A percentile compares a stretch with the other conserved stretches of the same genome.
Conservation (phyloP, 2,888 invertebrate species). For the Philereme transversata region DNA sequence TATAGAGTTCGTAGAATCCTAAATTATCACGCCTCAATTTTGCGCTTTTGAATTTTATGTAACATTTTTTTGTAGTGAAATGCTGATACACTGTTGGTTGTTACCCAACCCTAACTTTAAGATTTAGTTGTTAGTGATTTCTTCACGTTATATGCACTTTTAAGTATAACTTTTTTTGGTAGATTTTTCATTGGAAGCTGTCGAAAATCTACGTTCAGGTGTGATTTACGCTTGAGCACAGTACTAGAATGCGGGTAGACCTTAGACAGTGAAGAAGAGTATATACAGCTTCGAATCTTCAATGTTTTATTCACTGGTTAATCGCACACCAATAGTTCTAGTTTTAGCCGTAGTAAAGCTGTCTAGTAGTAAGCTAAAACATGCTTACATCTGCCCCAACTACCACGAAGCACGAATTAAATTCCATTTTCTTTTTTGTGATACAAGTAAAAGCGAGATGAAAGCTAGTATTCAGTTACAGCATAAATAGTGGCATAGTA, state of each 20-base stretch:
- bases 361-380: slow-evolving; percentile 29
- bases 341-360: slow-evolving; percentile 15
- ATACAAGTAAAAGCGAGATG: slow-evolving; percentile 28
- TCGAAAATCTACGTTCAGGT: no score
- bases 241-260: no score
- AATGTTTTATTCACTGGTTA: slow-evolving; percentile 7
- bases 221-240: no score
- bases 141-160: no score
- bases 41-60: background rate
- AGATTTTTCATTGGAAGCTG: no score
- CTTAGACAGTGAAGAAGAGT: no score
- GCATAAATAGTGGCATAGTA: slow-evolving; percentile 28
- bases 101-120: no score
- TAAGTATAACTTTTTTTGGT: no score
- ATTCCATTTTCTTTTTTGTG: slow-evolving; percentile 26
- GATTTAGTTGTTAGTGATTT: no score
- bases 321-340: slow-evolving; percentile 10
- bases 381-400: slow-evolving; percentile 25
- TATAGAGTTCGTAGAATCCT: slow-evolving; percentile 17
- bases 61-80: no score
- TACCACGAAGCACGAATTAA: slow-evolving; percentile 26
- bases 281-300: no score
- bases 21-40: slow-evolving; percentile 18
- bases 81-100: no score
- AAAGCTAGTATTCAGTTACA: slow-evolving; percentile 34